Percentiles rank a stretch among this genome's conserved stretches.
Conservation (phyloP, 1,140 invertebrate genomes). For the Drosophila ercepeae region DNA sequence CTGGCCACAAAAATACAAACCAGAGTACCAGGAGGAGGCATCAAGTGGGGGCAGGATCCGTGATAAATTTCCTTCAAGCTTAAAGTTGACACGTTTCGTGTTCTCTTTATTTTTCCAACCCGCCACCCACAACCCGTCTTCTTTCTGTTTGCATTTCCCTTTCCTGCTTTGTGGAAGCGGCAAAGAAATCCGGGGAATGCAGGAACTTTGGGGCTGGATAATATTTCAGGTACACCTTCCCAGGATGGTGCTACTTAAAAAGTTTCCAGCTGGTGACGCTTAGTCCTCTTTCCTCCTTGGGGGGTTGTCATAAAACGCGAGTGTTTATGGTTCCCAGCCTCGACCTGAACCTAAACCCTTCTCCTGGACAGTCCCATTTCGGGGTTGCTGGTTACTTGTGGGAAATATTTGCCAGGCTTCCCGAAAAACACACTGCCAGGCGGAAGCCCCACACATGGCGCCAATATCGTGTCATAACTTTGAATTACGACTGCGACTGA, state of each 20-base stretch:
- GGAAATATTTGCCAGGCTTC: constrained; percentile 68
- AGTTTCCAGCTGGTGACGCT: constrained; percentile 46
- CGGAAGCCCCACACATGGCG: constrained; percentile 35
- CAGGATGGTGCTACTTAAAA: constrained; percentile 67
- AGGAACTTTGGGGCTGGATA: constrained; percentile 49
- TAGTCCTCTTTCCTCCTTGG: constrained; percentile 10
- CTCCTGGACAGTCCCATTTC: constrained; percentile 12
- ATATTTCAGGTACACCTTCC: constrained; percentile 57
- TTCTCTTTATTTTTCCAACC: constrained; percentile 23
- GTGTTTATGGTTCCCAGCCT: constrained; percentile 56
- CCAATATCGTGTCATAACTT: constrained; percentile 30
- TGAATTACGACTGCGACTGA: constrained; percentile 25
- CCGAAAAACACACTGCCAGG: constrained; percentile 11
- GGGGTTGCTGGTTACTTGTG: constrained; percentile 50
- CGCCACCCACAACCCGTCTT: neutral
- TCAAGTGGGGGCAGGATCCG: neutral
- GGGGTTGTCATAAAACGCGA: constrained; percentile 59
- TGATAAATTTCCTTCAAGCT: constrained; percentile 69
- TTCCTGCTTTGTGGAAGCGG: constrained; percentile 17
- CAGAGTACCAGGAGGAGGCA: constrained; percentile 1
- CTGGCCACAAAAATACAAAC: constrained; percentile 4
- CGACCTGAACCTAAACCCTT: constrained; percentile 6
- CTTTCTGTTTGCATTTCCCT: constrained; percentile 37
- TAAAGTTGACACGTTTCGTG: constrained; percentile 55
- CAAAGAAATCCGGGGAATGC: constrained; percentile 20